Evolutionary conservation across 2,888 invertebrate genomes (phyloP), one percentile per base, ranked within the genome.

Genomic region (Buathra laborator): DNA sequence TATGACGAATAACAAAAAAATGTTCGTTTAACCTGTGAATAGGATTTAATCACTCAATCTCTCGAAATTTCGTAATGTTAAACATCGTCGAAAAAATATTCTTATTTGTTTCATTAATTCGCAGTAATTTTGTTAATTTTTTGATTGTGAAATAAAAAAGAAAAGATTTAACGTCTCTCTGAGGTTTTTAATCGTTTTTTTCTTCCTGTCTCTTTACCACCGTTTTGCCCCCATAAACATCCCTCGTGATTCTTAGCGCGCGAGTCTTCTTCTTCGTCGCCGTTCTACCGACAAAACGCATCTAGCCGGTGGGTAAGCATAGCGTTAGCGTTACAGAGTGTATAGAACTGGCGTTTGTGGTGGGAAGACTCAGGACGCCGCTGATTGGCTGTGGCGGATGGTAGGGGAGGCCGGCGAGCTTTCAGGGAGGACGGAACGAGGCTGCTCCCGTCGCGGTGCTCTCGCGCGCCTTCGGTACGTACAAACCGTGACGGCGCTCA

Each of bases 401-500:
- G 77, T 81, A 79, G 84, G 83, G 82, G 70, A 53, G 74, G 74
- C 75, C 84, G 85, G 84, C 66, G 81, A 84, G 87, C 86, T 84
- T 85, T 83, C 79, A 68, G 81, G 84, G 77, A 67, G 85, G 84
- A 62, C 75, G 75, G 37, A 62, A 44, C 74, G 86, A 84, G 87
- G 62, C 76, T 81, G 83, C 86, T 77, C 85, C 84, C 76, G 80
- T 80, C 68, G 75, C 37, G 78, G 79, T 83, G 85, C 86, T 83
- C 82, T 83, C 85, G 86, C 83, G 87, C 85, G 82, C 85, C 84
- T 86, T 91, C 89, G 37, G 90, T 81, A 91, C 89, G 90, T 90
- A 89, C 89, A 87, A 88, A 88, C 86, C 86, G 91, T 89, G 88
- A 83, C 80, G 88, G 84, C 86, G 88, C 90, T 93, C 91, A 94